Base-by-base conservation (phyloP, 2,888 invertebrate genomes). In the Arge pagana region DNA sequence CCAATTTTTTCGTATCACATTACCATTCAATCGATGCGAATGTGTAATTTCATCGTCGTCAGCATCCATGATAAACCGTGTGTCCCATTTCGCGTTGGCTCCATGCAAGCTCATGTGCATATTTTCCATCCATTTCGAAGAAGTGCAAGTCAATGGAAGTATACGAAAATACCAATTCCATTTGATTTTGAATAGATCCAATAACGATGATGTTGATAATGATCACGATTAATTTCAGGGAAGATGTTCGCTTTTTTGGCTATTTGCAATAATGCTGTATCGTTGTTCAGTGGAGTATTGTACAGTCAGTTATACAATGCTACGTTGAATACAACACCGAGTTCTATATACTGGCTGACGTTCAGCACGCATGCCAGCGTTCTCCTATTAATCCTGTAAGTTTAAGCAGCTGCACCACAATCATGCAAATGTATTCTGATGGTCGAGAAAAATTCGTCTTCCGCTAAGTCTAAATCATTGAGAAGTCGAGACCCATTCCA, bases 251-350 rank as follows among this genome's bases (percentile, higher is more conserved):
- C 90, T 0, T 79, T 91, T 56, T 77, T 92, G 5, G 85, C 90
- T 0, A 89, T 90, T 1, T 90, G 89, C 71, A 90, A 91, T 67
- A 90, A 89, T 67, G 88, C 89, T 0, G 86, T 89, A 30, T 89
- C 88, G 0, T 80, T 91, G 64, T 79, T 90, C 52, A 89, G 89
- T 3, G 86, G 89, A 0, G 80, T 86, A 2, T 77, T 88, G 31
- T 91, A 90, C 70, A 82, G 85, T 11, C 87, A 89, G 70, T 77
- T 88, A 1, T 91, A 90, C 74, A 85, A 85, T 55, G 83, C 83
- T 0, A 87, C 89, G 0, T 79, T 89, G 13, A 68, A 82, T 41
- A 80, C 81, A 0, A 61, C 74, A 3, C 82, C 85, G 4, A 82
- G 82, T 54, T 81, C 85, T 0, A 85, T 91, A 61, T 90, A 86